Percentiles rank a stretch among this genome's conserved stretches.
phyloP scores from a whole-genome alignment of 2,888 invertebrate species.

The Acanthopleura granulata region DNA sequence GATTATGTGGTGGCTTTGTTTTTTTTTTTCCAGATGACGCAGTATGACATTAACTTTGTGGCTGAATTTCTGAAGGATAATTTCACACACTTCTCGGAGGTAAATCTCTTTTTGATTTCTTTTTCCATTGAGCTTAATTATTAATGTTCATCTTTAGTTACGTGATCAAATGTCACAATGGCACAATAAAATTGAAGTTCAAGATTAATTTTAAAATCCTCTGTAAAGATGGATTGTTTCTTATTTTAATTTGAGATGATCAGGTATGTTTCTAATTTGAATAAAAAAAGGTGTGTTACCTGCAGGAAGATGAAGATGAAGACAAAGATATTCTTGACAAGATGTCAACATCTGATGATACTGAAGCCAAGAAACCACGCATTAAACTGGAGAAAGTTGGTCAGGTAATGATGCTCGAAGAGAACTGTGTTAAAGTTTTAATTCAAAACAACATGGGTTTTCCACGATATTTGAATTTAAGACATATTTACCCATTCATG shows the following conservation, averaged over 20 bases:
- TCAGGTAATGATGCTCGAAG: slow-evolving; percentile 43
- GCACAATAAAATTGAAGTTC: no score
- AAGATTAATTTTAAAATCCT: no score
- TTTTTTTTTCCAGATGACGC: slow-evolving; percentile 74
- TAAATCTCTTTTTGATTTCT: slow-evolving; percentile 27
- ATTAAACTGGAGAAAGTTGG: slow-evolving; percentile 92
- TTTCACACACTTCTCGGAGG: slow-evolving; percentile 75
- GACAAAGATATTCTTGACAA: slow-evolving; percentile 32
- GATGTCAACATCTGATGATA: neutral
- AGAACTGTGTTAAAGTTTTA: no score
- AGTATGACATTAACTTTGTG: slow-evolving; percentile 90
- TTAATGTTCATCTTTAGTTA: no score
- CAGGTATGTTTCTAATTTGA: neutral
- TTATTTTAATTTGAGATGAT: no score
- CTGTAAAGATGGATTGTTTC: no score
- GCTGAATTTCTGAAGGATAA: slow-evolving; percentile 87
- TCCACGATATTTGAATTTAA: no score
- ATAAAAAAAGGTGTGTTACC: neutral
- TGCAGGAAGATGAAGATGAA: slow-evolving; percentile 26
- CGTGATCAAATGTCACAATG: no score
- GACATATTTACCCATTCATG: no score
- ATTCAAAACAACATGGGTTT: no score
- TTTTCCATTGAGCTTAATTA: neutral
- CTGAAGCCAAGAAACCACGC: slow-evolving; percentile 61
- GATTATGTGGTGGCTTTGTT: neutral